Base-by-base conservation (phyloP, 2,113 vertebrate species). In the Ceratotherium simum region DNA sequence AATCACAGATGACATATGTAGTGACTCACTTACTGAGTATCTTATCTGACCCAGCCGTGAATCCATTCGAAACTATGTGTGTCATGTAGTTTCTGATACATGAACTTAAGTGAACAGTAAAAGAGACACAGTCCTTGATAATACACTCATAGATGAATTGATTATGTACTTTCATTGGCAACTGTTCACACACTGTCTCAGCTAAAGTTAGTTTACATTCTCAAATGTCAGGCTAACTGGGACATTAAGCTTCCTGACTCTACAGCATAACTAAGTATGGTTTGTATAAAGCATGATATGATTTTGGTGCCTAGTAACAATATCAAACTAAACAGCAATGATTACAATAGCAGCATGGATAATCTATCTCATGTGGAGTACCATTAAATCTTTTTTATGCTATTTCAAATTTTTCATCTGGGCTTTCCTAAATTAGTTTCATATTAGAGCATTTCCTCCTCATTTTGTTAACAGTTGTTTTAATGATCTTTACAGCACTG, bases 191-290 rank as follows among this genome's bases (percentile, higher is more conserved):
- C 31, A 80, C 3, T 81, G 11, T 5, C 33, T 82, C 20, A 84
- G 14, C 27, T 70, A 46, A 86, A n/a, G 18, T 67, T 62, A 78
- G 42, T 58, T 83, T 80, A 67, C 17, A 14, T 83, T 85, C 58
- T 84, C 27, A 95, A 80, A 88, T 95, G 18, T 92, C 62, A 96
- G 58, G 7, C 36, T 75, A 87, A 33, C 27, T 84, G 33, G 33
- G 33, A 60, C 18, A 36, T 17, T 65, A 72, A 73, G 27, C 4
- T 2, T 83, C 21, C 12, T 25, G 14, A 5, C 80, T 79, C 1
- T 75, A 90, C 0, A 75, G 21, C 2, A 56, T 18, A 31, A 54
- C 14, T 48, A 79, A 82, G 39, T 54, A 39, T 31, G 31, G 7
- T 83, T 62, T 62, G 18, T 39, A 54, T 31, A 51, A 70, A 79